phyloP scores from a whole-genome alignment of 2,797 vertebrate genomes.

The Alcedo atthis region DNA sequence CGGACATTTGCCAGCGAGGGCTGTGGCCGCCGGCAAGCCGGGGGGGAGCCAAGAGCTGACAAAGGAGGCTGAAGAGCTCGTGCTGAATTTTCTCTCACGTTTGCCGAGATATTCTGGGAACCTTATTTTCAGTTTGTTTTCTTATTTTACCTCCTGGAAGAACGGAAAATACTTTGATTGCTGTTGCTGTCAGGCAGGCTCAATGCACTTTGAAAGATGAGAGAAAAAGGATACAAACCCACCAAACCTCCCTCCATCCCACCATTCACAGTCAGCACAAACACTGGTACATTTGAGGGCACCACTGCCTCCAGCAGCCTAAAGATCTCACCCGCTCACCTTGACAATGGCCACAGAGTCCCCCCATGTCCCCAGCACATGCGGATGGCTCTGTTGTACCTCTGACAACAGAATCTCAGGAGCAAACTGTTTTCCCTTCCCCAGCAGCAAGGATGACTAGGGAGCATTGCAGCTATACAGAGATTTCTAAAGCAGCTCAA shows the following conservation, averaged over 20 bases:
- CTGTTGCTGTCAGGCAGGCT: not conserved
- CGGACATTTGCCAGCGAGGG: not conserved
- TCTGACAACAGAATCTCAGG: not conserved
- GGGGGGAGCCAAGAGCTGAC: not conserved
- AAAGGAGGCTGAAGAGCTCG: not conserved
- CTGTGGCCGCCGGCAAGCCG: not conserved
- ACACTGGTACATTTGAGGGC: not conserved
- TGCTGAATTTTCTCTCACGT: not conserved
- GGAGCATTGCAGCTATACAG: fast-evolving
- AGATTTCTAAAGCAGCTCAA: not conserved
- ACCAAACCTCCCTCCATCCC: not conserved
- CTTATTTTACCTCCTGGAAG: conserved; percentile 35
- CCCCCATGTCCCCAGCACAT: fast-evolving
- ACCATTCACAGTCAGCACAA: not conserved
- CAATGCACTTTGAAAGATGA: not conserved
- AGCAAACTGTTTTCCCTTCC: not conserved
- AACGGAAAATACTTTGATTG: not conserved
- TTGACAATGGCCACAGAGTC: not conserved
- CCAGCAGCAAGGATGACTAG: not conserved
- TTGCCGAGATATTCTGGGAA: conserved; percentile 27
- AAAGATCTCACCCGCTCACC: not conserved
- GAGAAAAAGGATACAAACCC: not conserved
- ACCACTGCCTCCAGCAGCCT: not conserved
- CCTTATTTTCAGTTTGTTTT: not conserved
- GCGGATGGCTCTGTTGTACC: not conserved